These are phyloP conservation scores for Clusia tigrina DNA, from an alignment of 2,888 invertebrate species.

Conservation along the genomic window DNA sequence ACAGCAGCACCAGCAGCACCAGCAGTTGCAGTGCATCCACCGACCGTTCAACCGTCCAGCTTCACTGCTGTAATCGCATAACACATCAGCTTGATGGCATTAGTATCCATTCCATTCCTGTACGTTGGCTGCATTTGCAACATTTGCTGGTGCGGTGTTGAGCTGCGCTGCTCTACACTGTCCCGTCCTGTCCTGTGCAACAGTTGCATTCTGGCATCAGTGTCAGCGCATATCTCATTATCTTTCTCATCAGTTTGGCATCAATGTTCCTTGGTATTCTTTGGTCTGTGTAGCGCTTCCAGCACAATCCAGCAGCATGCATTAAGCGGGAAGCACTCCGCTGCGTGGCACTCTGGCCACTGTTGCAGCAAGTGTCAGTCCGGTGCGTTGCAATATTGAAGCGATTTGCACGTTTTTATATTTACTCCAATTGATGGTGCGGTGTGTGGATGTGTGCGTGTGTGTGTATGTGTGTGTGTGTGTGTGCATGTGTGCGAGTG, in stretches of 20 bases:
- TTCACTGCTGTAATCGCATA: conserved; percentile 34
- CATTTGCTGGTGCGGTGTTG: not conserved
- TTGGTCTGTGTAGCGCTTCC: not conserved
- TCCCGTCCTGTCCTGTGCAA: not conserved
- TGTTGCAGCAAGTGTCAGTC: not conserved
- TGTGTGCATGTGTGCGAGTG: not conserved
- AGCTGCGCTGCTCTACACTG: too few relatives aligned
- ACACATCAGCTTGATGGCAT: conserved; percentile 10
- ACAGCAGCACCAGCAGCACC: too few relatives aligned
- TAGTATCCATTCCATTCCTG: not conserved
- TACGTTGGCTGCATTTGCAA: not conserved
- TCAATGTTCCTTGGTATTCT: not conserved
- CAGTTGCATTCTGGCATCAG: conserved; percentile 23
- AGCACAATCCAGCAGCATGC: not conserved
- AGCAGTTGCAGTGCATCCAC: conserved; percentile 35
- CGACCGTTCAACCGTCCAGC: not conserved
- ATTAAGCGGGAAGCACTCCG: not conserved
- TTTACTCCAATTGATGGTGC: too few relatives aligned
- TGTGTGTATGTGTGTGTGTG: not conserved
- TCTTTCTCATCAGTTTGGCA: conserved; percentile 19
- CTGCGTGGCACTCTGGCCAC: not conserved
- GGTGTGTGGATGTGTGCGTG: not conserved
- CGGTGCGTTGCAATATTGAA: not conserved
- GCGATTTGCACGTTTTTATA: not conserved
- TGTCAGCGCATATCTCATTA: conserved; percentile 29